Evolutionary conservation across 2,888 invertebrate species (phyloP).

Genomic region (Sphaerophoria taeniata): DNA sequence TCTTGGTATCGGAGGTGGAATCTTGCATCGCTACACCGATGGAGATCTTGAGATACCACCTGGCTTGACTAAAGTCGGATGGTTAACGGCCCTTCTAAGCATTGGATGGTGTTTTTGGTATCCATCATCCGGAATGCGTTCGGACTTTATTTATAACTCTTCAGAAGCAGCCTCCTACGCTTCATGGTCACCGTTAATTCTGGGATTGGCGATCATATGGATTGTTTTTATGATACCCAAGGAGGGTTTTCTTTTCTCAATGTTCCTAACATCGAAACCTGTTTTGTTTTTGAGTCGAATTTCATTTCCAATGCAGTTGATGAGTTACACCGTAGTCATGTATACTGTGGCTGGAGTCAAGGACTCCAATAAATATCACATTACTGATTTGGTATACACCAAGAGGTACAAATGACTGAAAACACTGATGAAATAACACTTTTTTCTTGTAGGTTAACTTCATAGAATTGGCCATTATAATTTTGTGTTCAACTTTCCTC

Average conservation of each 20-base stretch:
- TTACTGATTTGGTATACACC: conserved; percentile 85
- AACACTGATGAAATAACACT: neutral
- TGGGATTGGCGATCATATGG: conserved; percentile 86
- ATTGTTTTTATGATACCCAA: conserved; percentile 84
- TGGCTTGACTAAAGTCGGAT: conserved; percentile 80
- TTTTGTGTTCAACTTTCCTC: conserved; percentile 84
- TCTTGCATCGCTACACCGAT: conserved; percentile 81
- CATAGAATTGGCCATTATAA: conserved; percentile 84
- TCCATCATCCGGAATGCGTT: conserved; percentile 85
- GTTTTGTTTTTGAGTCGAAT: conserved; percentile 86
- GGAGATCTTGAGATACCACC: conserved; percentile 82
- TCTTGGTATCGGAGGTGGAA: conserved; percentile 86
- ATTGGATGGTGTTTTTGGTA: conserved; percentile 85
- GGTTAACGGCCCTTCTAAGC: conserved; percentile 77
- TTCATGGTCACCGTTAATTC: conserved; percentile 86
- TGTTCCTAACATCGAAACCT: conserved; percentile 84
- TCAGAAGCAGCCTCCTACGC: conserved; percentile 87
- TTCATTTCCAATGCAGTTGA: conserved; percentile 87
- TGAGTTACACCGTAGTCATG: conserved; percentile 87
- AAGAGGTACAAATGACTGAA: no score
- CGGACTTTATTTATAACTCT: conserved; percentile 85
- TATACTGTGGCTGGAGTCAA: conserved; percentile 86
- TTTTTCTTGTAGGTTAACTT: conserved; percentile 84
- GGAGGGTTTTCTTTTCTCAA: conserved; percentile 75
- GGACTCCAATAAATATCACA: conserved; percentile 85